Base-by-base conservation (phyloP, 2,113 vertebrate genomes). In the Morone saxatilis region DNA sequence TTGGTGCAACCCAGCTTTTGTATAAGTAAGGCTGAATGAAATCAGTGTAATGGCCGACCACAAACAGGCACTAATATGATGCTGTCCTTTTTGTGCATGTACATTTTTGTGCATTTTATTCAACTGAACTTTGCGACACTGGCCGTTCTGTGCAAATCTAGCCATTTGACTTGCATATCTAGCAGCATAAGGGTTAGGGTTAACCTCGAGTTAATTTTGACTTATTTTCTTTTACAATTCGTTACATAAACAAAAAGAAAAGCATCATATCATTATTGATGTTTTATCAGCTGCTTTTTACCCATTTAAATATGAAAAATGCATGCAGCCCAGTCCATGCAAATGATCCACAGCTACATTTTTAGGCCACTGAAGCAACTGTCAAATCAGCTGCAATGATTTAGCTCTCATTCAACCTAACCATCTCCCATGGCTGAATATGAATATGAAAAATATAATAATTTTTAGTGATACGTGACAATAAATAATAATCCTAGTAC, bases 341-440 rank as follows among this genome's bases (percentile, higher is more conserved):
- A 84, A 87, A 80, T 84, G 72, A 76, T 71, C 60, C 43, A 31
- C 63, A 86, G 81, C 89, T 87, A 84, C 78, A 86, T 71, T 78
- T 77, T 60, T 50, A 86, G 75, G 74, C 85, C 65, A 83, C 76
- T 80, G 78, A 80, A 71, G 78, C 74, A 82, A 76, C 80, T 60
- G 20, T 77, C 66, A 53, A 77, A 65, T 76, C 14, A 62, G n/a
- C 85, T 80, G 62, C 61, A 61, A 69, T 43, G 62, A 69, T 62
- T 65, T 69, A 40, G 51, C 56, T 73, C 36, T 59, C 43, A 51
- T 43, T 31, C 41, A 31, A 36, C 13, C 70, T 66, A 10, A 17
- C 36, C 17, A 19, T 25, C 40, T 67, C 56, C 16, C 1, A 4
- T 61, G 38, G 62, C 69, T 73, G 61, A 87, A 41, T 75, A 59